A percentile compares a stretch with the other conserved stretches of the same genome.
These are phyloP conservation scores for Chionodraco myersi DNA, from an alignment of 2,113 vertebrate genomes.

Conservation along the genomic window DNA sequence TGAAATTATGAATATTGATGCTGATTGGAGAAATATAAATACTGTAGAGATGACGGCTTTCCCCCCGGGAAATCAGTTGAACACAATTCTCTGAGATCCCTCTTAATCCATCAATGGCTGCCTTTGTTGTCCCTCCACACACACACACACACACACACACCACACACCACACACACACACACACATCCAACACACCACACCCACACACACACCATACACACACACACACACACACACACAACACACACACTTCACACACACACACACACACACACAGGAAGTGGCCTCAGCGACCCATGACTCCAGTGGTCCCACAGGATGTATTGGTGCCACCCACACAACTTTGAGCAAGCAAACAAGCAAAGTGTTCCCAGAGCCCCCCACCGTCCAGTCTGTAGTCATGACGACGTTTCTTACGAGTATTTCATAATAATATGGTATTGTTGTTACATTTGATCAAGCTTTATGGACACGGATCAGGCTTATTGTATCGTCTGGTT, in stretches of 20 bases:
- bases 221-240: not conserved
- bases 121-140: not conserved
- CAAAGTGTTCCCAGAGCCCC: slow-evolving; percentile 22
- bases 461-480: not conserved
- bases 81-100: not conserved
- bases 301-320: slow-evolving; percentile 43
- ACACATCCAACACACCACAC: too few relatives aligned
- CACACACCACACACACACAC: not conserved
- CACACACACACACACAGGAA: slow-evolving; percentile 60
- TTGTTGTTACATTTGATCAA: not conserved
- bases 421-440: not conserved
- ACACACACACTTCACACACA: too few relatives aligned
- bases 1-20: too few relatives aligned
- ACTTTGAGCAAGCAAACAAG: slow-evolving; percentile 13
- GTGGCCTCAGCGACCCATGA: slow-evolving; percentile 45
- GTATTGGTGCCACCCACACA: slow-evolving; percentile 34
- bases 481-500: not conserved
- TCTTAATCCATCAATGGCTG: slow-evolving; percentile 36
- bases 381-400: not conserved
- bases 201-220: too few relatives aligned
- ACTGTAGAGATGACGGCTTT: not conserved
- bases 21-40: too few relatives aligned
- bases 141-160: not conserved
- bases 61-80: slow-evolving; percentile 27
- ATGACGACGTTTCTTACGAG: not conserved